Base-by-base conservation (phyloP, 2,113 vertebrate genomes). In the Holacanthus passer region DNA sequence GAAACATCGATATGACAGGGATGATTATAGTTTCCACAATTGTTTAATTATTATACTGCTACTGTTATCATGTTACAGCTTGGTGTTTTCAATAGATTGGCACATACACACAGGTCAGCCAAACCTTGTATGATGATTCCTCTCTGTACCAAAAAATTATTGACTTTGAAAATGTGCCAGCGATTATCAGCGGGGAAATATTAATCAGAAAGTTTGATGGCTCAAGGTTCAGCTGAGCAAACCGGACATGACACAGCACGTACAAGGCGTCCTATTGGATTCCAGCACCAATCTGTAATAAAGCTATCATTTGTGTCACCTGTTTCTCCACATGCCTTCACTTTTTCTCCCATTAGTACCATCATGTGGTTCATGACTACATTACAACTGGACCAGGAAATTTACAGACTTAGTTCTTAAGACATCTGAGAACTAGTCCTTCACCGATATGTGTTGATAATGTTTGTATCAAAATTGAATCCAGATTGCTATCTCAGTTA, bases 191-290 rank as follows among this genome's bases (percentile, higher is more conserved):
- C 1, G 2, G 59, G 22, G 39, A 74, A 50, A 39, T 29, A 48
- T 45, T 37, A 77, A 10, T 66, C 52, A 67, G 60, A 53, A 13
- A n/a, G 35, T 55, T n/a, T 43, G 24, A 55, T 65, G 35, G 17
- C 45, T 35, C 53, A 45, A 45, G n/a, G 50, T 71, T 60, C 50
- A 55, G 1, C 5, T 37, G 35, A 48, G 2, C 29, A 48, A 22
- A 50, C 27, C 13, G 43, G 27, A 39, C 35, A 24, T n/a, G 1
- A 13, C 1, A 4, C 14, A 47, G 17, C 41, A 16, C 7, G 20
- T 19, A 55, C 11, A 29, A 19, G 9, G 39, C 47, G 8, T 50
- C 65, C 65, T 22, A 32, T 50, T 68, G 47, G 45, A 68, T 32
- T 3, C 19, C 4, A 8, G 11, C 20, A 10, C 37, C 66, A 16